Evolutionary conservation across 2,888 invertebrate genomes (phyloP).

Genomic region (Mimas tiliae): DNA sequence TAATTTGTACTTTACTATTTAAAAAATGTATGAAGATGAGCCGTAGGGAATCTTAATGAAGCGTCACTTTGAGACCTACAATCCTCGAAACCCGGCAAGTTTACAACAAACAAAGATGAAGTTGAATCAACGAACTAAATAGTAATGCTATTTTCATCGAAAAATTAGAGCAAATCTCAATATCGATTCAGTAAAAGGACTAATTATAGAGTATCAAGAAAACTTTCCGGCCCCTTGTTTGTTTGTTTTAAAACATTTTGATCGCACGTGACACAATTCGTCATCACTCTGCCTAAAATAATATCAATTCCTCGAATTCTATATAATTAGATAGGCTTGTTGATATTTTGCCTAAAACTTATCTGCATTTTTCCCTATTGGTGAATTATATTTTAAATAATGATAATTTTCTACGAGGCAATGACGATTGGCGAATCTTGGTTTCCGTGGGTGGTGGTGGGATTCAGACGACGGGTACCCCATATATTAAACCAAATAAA

Average conservation of each 20-base stretch:
- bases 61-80: too few species aligned
- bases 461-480: too few species aligned
- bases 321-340: slow-evolving; percentile 29
- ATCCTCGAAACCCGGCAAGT: too few species aligned
- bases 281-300: slow-evolving; percentile 39
- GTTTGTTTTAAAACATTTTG: slow-evolving; percentile 52
- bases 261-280: slow-evolving; percentile 35
- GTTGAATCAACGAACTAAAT: background rate
- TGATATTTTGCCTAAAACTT: background rate
- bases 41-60: too few species aligned
- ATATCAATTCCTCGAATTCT: slow-evolving; percentile 44
- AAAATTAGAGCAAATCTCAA: slow-evolving; percentile 25
- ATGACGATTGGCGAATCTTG: too few species aligned
- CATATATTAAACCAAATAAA: too few species aligned
- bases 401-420: too few species aligned
- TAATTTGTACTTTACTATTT: too few species aligned
- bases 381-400: too few species aligned
- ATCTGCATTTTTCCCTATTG: background rate
- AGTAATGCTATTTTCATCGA: background rate
- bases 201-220: slow-evolving; percentile 32
- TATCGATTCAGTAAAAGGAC: slow-evolving; percentile 32
- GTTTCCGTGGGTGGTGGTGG: too few species aligned
- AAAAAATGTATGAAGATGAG: too few species aligned
- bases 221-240: slow-evolving; percentile 57
- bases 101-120: background rate